A percentile compares a stretch with the other conserved stretches of the same genome.
These are phyloP conservation scores for Pipistrellus nathusii DNA, from an alignment of 2,797 vertebrate genomes.

Conservation along the genomic window DNA sequence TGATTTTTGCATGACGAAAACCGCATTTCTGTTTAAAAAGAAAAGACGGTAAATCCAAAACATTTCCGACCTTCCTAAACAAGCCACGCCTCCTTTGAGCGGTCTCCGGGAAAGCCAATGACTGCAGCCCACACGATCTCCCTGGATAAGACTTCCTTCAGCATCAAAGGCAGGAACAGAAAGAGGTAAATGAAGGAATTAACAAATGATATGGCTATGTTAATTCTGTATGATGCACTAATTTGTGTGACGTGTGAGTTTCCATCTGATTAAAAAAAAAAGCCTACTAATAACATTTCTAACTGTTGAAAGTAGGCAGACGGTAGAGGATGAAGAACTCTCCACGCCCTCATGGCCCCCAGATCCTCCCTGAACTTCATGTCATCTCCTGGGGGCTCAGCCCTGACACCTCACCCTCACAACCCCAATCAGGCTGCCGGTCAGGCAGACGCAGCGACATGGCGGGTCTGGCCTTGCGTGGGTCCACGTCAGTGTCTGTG, in stretches of 20 bases:
- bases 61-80: constrained; percentile 49
- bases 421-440: background rate
- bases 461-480: background rate
- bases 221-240: constrained; percentile 19
- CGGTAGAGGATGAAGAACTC: background rate
- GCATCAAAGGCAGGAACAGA: constrained; percentile 2
- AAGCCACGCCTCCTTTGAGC: constrained; percentile 12
- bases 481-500: background rate
- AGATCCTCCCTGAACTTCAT: background rate
- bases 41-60: constrained; percentile 65
- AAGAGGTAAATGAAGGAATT: constrained; percentile 54
- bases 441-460: background rate
- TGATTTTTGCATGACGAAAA: constrained; percentile 58
- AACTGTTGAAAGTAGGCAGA: background rate
- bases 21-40: constrained; percentile 42
- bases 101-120: constrained; percentile 42
- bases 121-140: background rate
- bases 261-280: constrained; percentile 25
- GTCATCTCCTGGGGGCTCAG: background rate
- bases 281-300: background rate
- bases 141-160: constrained; percentile 9
- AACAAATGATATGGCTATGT: constrained; percentile 1
- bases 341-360: background rate
- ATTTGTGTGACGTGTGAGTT: constrained; percentile 46
- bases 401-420: background rate